Base-by-base conservation (phyloP, 2,888 invertebrate species). In the Calameuta filiformis region DNA sequence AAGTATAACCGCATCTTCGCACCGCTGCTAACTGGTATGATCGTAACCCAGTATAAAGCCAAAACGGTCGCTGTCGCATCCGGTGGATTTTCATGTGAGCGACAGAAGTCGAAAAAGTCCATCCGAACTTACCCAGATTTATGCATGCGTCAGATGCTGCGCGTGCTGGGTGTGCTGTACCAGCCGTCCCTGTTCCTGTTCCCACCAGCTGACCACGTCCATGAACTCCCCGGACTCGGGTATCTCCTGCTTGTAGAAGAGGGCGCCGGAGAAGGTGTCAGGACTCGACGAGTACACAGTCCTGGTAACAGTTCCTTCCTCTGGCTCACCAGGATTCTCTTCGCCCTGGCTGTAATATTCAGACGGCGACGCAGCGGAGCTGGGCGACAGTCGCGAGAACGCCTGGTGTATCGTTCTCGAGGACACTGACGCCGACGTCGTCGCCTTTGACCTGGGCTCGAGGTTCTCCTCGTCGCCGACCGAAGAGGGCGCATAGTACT, bases 161-260 rank as follows among this genome's bases (percentile, higher is more conserved):
- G 88, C 81, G 85, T 89, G 89, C 79, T 90, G 88, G 15, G 83
- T 81, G 79, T 87, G 89, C 81, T 90, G 91, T 76, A 86, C 87
- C 74, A 90, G 83, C 79, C 90, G 87, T 76, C 89, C 89, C 84
- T 90, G 91, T 84, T 92, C 92, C 83, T 91, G 91, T 85, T 91
- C 91, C 91, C 91, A 91, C 91, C 91, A 91, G 86, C 89, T 91
- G 83, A 91, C 90, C 71, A 91, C 90, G 84, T 91, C 91, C 89
- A 91, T 90, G 86, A 91, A 90, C 85, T 91, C 91, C 31, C 89
- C 85, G 69, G 87, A 81, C 74, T 88, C 90, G 71, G 86, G 85
- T 77, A 89, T 86, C 85, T 90, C 91, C 83, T 91, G 90, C 80
- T 89, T 90, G 83, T 89, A 91, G 83, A 91, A 91, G 35, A 90